Evolutionary conservation across 2,888 invertebrate species (phyloP).

Genomic region (Platycnemis pennipes): DNA sequence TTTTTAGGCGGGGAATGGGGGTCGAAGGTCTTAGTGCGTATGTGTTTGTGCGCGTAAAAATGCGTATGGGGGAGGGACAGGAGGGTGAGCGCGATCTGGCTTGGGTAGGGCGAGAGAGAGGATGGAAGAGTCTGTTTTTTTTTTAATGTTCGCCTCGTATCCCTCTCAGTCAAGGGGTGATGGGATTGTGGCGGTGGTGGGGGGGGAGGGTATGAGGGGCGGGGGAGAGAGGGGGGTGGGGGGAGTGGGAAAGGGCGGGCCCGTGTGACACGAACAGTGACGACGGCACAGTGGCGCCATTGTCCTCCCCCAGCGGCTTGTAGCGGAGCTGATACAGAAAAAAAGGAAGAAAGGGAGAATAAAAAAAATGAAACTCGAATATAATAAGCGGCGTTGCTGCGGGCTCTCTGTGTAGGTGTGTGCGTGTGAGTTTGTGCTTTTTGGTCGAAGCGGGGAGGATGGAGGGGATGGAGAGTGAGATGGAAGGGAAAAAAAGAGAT

Average conservation of each 20-base stretch:
- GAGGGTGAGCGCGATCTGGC: background rate
- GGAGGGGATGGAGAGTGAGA: background rate
- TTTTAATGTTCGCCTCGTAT: constrained; percentile 45
- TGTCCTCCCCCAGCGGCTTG: constrained; percentile 53
- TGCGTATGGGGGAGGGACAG: constrained; percentile 20
- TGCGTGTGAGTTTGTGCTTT: constrained; percentile 34
- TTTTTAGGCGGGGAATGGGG: constrained; percentile 2
- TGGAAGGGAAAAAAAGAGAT: background rate
- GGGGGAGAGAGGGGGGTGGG: background rate
- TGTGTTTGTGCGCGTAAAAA: background rate
- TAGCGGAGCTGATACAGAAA: constrained; percentile 55
- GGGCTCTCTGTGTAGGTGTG: constrained; percentile 49
- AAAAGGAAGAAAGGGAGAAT: background rate
- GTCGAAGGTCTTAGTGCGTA: background rate
- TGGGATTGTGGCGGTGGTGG: background rate
- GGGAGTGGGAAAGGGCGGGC: constrained; percentile 61
- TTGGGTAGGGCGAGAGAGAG: background rate
- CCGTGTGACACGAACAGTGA: constrained; percentile 68
- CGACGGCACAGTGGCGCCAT: constrained; percentile 68
- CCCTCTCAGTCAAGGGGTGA: constrained; percentile 12
- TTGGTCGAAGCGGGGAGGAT: background rate
- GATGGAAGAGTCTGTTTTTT: constrained; percentile 13
- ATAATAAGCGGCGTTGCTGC: constrained; percentile 64
- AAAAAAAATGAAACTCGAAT: constrained; percentile 21
- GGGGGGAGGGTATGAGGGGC: background rate